These are phyloP conservation scores for Pachycephala philippinensis DNA, from an alignment of 2,113 vertebrate genomes.

Conservation along the genomic window DNA sequence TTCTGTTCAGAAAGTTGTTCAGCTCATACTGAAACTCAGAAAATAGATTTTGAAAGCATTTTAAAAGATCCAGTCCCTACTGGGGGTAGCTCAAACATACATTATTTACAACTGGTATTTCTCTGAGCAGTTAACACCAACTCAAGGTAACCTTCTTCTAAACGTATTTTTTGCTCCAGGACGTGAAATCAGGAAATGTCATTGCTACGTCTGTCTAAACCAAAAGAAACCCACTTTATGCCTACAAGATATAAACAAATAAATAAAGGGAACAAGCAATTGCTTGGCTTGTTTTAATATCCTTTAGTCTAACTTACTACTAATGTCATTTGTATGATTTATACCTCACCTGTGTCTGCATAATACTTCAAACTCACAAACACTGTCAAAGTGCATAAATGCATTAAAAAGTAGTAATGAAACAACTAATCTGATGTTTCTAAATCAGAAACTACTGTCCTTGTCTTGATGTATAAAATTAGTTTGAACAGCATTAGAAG, in stretches of 20 bases:
- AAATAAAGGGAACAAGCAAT: not conserved
- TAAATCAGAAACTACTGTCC: not conserved
- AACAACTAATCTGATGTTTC: not conserved
- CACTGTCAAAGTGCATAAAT: not conserved
- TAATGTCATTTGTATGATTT: not conserved
- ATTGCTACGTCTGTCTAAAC: not conserved
- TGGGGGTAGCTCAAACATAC: not conserved
- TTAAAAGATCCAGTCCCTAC: not conserved
- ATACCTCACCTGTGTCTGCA: not conserved
- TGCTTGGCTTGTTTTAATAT: not conserved
- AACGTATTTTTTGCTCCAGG: not conserved
- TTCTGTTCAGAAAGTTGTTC: not conserved
- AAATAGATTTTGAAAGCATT: not conserved
- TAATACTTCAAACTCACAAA: not conserved
- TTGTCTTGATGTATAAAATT: not conserved
- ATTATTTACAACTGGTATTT: not conserved
- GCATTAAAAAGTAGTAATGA: not conserved
- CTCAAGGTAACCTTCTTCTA: not conserved
- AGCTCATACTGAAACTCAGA: not conserved
- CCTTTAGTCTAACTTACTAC: not conserved
- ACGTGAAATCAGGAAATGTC: not conserved
- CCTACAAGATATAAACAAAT: not conserved
- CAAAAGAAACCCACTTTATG: not conserved
- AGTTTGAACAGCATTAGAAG: not conserved
- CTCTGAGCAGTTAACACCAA: not conserved